These are phyloP conservation scores for Argya squamiceps DNA, from an alignment of 2,797 vertebrate species.

Conservation along the genomic window DNA sequence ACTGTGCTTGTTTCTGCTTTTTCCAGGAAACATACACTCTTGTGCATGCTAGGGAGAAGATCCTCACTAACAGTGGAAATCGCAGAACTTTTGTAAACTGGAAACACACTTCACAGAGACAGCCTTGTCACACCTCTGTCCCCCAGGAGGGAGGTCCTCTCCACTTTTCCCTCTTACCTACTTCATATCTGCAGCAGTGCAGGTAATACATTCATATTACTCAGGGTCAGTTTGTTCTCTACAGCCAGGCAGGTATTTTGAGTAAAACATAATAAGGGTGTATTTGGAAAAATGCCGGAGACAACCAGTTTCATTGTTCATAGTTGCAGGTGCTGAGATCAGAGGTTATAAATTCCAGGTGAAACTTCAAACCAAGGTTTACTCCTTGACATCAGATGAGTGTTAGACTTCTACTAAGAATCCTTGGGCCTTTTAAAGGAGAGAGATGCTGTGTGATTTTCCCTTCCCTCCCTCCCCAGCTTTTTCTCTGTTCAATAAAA, in stretches of 20 bases:
- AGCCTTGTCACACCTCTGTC: not conserved
- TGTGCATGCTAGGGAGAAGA: not conserved
- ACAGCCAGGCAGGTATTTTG: not conserved
- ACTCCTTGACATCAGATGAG: not conserved
- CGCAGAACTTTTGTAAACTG: not conserved
- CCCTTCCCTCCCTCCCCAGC: rapidly evolving
- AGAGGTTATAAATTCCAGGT: not conserved
- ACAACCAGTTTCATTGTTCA: not conserved
- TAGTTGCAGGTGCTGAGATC: not conserved
- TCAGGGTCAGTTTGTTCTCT: not conserved
- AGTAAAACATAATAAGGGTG: not conserved
- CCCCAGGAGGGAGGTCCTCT: not conserved
- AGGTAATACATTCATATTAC: not conserved
- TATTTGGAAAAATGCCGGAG: not conserved
- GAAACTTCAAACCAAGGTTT: not conserved
- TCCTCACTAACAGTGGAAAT: not conserved
- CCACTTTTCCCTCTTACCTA: not conserved
- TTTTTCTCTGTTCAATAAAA: not conserved
- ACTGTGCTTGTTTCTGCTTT: not conserved
- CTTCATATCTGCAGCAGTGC: not conserved
- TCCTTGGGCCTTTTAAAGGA: not conserved
- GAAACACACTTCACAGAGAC: not conserved
- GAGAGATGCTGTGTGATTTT: not conserved
- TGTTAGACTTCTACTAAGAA: not conserved
- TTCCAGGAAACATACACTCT: not conserved